Evolutionary conservation across 1,140 invertebrate species (phyloP).

Genomic region (Coenobita brevimanus): DNA sequence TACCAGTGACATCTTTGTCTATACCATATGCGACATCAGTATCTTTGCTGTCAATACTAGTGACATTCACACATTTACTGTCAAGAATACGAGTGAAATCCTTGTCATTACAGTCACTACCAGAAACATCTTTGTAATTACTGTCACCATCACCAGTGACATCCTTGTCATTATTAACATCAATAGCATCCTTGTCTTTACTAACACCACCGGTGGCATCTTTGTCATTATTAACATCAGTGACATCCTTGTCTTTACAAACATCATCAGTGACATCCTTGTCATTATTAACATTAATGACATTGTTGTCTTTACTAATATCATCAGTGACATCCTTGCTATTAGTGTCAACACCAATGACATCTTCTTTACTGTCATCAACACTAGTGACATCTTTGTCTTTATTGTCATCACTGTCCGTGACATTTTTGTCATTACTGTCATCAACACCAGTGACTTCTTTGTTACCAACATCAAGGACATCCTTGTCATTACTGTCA

Average conservation of each 20-base stretch:
- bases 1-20: neutral
- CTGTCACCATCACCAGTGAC: neutral
- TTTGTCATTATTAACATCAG: neutral
- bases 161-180: neutral
- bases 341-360: neutral
- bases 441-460: neutral
- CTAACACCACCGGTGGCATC: neutral
- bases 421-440: neutral
- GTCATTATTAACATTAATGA: neutral
- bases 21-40: neutral
- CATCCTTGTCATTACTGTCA: constrained; percentile 2
- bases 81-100: too few species aligned
- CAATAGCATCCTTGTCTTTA: neutral
- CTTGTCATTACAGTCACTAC: neutral
- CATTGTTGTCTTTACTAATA: neutral
- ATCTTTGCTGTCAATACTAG: neutral
- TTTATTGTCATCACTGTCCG: neutral
- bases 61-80: neutral
- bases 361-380: neutral
- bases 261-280: neutral
- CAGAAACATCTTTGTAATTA: neutral
- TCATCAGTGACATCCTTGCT: neutral
- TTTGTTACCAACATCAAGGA: neutral
- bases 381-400: neutral
- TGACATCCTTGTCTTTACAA: neutral